Conservation (phyloP, 1,140 invertebrate species). For the Drosophila fuyamai region DNA sequence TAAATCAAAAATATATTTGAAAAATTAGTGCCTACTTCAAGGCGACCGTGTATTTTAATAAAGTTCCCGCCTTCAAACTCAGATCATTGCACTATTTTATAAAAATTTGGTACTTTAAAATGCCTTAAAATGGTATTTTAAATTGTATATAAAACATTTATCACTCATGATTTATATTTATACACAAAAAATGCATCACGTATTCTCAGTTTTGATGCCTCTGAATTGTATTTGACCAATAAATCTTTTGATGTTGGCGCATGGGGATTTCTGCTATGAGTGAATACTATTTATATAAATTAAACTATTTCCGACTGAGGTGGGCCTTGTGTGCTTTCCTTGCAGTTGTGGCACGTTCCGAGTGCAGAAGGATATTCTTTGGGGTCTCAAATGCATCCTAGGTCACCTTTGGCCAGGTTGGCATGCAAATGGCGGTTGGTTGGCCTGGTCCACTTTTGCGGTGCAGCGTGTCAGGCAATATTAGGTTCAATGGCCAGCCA, state of each 20-base stretch:
- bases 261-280: neutral
- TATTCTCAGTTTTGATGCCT: slow-evolving; percentile 16
- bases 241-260: slow-evolving; percentile 8
- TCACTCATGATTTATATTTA: neutral
- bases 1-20: neutral
- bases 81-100: too few species aligned
- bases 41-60: neutral
- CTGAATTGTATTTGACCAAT: slow-evolving; percentile 27
- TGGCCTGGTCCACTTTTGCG: slow-evolving; percentile 32
- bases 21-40: slow-evolving; percentile 2
- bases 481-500: slow-evolving; percentile 21
- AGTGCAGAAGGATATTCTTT: slow-evolving; percentile 19
- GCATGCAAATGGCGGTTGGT: slow-evolving; percentile 42
- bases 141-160: neutral
- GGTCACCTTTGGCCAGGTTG: slow-evolving; percentile 24
- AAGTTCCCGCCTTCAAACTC: neutral
- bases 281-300: slow-evolving; percentile 8
- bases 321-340: slow-evolving; percentile 13
- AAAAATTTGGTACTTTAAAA: too few species aligned
- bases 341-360: slow-evolving; percentile 31
- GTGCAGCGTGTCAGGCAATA: slow-evolving; percentile 15
- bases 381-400: slow-evolving; percentile 11
- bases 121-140: too few species aligned
- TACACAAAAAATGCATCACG: neutral
- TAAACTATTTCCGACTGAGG: slow-evolving; percentile 6